phyloP scores from a whole-genome alignment of 2,113 vertebrate genomes.

The Epinephelus lanceolatus region DNA sequence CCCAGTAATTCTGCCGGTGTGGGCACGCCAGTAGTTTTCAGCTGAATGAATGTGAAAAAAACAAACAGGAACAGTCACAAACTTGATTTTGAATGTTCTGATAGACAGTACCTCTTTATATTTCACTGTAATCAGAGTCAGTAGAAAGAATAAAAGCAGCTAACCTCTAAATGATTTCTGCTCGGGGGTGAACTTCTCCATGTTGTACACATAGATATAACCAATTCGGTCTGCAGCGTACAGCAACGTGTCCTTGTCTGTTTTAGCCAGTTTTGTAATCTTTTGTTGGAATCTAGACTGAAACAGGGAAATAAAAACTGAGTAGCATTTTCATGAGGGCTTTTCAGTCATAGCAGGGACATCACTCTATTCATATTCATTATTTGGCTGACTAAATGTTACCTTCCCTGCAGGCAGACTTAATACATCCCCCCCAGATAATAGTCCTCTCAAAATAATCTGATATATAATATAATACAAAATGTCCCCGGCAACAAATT shows the following conservation, averaged over 20 bases:
- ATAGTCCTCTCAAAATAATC: background rate
- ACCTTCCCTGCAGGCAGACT: conserved; percentile 3
- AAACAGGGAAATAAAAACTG: conserved; percentile 10
- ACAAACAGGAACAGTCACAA: background rate
- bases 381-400: conserved; percentile 7
- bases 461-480: conserved; percentile 4
- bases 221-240: conserved; percentile 74
- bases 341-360: background rate
- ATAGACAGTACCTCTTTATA: background rate
- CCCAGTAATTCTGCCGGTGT: conserved; percentile 81
- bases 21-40: conserved; percentile 76
- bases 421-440: conserved; percentile 9
- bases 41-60: conserved; percentile 51
- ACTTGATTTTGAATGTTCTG: background rate
- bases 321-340: background rate
- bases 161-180: conserved; percentile 61
- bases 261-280: conserved; percentile 76
- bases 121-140: background rate
- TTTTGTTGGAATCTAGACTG: conserved; percentile 76
- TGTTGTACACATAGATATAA: conserved; percentile 70
- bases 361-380: conserved; percentile 16
- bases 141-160: background rate
- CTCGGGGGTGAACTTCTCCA: conserved; percentile 65
- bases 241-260: conserved; percentile 56
- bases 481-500: background rate